A percentile compares a stretch with the other conserved stretches of the same genome.
Evolutionary conservation across 2,888 invertebrate species (phyloP).

Genomic region (Morpho helenor): DNA sequence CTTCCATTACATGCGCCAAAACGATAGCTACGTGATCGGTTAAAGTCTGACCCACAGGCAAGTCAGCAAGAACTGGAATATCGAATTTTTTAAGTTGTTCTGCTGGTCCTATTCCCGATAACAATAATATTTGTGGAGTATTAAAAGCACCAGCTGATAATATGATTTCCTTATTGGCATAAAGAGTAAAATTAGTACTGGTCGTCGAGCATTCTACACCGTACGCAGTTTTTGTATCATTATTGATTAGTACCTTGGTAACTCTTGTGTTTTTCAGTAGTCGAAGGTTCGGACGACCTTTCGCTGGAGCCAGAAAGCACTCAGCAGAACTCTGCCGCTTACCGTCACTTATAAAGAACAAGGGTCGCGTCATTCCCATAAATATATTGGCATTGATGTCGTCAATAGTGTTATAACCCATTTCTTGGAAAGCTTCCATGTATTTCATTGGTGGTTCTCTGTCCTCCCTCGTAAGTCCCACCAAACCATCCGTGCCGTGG

Average conservation of each 20-base stretch:
- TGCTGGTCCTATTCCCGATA: conserved; percentile 68
- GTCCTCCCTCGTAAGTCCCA: conserved; percentile 47
- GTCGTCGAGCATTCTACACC: conserved; percentile 47
- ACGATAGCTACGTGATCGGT: conserved; percentile 59
- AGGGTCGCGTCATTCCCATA: conserved; percentile 62
- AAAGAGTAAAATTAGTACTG: conserved; percentile 33
- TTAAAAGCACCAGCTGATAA: conserved; percentile 65
- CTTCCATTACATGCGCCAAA: conserved; percentile 34
- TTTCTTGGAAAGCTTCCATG: conserved; percentile 51
- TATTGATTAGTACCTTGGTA: conserved; percentile 67
- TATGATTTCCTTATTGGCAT: conserved; percentile 62
- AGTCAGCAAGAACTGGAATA: conserved; percentile 50
- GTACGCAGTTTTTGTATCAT: conserved; percentile 55
- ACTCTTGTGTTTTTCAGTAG: conserved; percentile 64
- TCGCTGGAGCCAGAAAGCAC: conserved; percentile 55
- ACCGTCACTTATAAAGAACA: conserved; percentile 60
- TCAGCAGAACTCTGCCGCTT: conserved; percentile 65
- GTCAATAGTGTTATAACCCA: conserved; percentile 50
- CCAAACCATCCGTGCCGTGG: conserved; percentile 55
- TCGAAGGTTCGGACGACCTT: conserved; percentile 43
- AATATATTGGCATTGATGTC: conserved; percentile 51
- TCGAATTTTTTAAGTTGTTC: conserved; percentile 43
- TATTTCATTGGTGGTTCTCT: conserved; percentile 32
- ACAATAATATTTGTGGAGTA: conserved; percentile 64
- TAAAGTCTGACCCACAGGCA: conserved; percentile 62